phyloP scores from a whole-genome alignment of 2,113 vertebrate species.

The Archocentrus centrarchus region DNA sequence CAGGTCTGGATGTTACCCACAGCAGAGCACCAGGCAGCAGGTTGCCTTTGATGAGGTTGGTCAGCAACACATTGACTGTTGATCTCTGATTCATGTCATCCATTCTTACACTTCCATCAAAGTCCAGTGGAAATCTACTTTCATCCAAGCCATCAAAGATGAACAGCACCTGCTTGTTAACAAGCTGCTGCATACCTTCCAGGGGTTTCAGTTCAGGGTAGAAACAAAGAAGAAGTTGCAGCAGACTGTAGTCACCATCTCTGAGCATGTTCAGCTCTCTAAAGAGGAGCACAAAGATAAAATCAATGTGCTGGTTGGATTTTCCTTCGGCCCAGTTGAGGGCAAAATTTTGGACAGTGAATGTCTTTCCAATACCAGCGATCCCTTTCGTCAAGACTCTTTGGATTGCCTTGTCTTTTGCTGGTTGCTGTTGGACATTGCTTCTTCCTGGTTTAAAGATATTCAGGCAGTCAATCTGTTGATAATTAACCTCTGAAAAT shows the following conservation, averaged over 20 bases:
- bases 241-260: slow-evolving; percentile 18
- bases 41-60: slow-evolving; percentile 45
- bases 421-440: rapidly evolving
- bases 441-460: neutral
- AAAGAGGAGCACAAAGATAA: slow-evolving; percentile 38
- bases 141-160: slow-evolving; percentile 35
- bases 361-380: slow-evolving; percentile 25
- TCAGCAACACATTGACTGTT: slow-evolving; percentile 18
- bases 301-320: slow-evolving; percentile 21
- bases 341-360: slow-evolving; percentile 20
- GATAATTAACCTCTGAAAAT: rapidly evolving
- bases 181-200: neutral
- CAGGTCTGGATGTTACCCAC: slow-evolving; percentile 30
- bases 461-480: neutral
- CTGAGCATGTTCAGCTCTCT: slow-evolving; percentile 44
- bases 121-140: slow-evolving; percentile 25
- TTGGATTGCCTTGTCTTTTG: rapidly evolving
- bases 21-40: slow-evolving; percentile 24
- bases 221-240: slow-evolving; percentile 29
- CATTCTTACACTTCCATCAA: neutral
- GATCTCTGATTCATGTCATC: neutral
- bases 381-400: slow-evolving; percentile 32
- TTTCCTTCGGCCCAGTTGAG: neutral
- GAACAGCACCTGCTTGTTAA: neutral
- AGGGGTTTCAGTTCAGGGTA: slow-evolving; percentile 20